A percentile compares a stretch with the other conserved stretches of the same genome.
These are phyloP conservation scores for Hippoglossus stenolepis DNA, from an alignment of 2,113 vertebrate species.

Conservation along the genomic window DNA sequence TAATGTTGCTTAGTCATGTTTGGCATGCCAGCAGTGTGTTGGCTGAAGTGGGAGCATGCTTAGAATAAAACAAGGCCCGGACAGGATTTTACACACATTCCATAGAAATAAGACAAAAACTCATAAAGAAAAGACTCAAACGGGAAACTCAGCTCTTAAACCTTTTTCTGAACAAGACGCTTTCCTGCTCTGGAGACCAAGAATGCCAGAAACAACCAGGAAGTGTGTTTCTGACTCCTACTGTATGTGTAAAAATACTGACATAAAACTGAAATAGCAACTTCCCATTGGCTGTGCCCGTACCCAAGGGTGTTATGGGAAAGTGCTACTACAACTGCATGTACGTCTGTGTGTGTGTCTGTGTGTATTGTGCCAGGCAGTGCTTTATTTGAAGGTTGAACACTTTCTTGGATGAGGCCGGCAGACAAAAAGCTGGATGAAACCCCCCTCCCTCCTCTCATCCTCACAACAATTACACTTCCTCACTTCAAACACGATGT, in stretches of 20 bases:
- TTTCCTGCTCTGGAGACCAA: constrained; percentile 33
- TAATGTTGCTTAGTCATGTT: constrained; percentile 60
- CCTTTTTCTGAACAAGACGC: constrained; percentile 15
- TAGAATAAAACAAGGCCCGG: constrained; percentile 28
- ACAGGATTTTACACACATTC: constrained; percentile 58
- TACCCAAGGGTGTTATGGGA: constrained; percentile 55
- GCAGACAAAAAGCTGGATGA: constrained; percentile 23
- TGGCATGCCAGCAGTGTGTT: constrained; percentile 31
- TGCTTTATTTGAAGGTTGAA: constrained; percentile 62
- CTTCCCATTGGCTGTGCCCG: constrained; percentile 21
- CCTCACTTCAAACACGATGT: constrained; percentile 75
- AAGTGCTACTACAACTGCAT: constrained; percentile 43
- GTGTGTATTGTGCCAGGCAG: constrained; percentile 21
- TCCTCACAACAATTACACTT: constrained; percentile 73
- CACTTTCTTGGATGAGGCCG: constrained; percentile 12
- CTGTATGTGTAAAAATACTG: constrained; percentile 53
- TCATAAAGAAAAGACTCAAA: constrained; percentile 42
- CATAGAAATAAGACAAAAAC: constrained; percentile 54
- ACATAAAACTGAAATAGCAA: constrained; percentile 60
- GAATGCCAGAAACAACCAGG: constrained; percentile 48
- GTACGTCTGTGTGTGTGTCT: constrained; percentile 5
- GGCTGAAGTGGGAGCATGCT: constrained; percentile 41
- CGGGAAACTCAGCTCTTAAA: constrained; percentile 43
- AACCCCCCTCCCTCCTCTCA: constrained; percentile 11
- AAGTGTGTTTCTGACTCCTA: constrained; percentile 45